Conservation (phyloP, 2,113 vertebrate genomes). For the Phylloscopus trochiloides region DNA sequence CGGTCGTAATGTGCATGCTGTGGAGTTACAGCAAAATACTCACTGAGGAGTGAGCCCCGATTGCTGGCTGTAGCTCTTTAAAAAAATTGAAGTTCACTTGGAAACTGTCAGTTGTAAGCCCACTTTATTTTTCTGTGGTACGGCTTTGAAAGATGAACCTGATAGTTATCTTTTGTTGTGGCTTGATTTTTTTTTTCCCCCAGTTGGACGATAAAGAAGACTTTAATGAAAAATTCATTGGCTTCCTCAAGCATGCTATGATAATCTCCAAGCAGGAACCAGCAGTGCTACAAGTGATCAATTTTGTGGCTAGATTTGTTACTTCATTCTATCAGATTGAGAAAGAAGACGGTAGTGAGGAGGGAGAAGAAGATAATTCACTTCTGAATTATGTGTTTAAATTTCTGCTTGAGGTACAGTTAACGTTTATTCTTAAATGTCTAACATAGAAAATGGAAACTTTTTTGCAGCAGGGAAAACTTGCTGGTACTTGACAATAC, state of each 20-base stretch:
- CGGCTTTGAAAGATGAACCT: background rate
- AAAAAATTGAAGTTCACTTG: background rate
- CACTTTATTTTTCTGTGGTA: background rate
- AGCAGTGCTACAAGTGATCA: constrained; percentile 85
- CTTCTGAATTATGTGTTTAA: constrained; percentile 87
- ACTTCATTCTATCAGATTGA: constrained; percentile 81
- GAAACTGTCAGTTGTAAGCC: background rate
- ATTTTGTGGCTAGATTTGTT: constrained; percentile 89
- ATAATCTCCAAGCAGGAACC: constrained; percentile 90
- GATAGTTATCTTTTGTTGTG: background rate
- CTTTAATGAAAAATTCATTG: constrained; percentile 88
- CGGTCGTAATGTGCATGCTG: no score
- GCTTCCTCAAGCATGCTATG: constrained; percentile 89
- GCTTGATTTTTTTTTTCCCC: background rate
- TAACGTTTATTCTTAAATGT: background rate
- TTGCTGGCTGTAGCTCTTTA: background rate
- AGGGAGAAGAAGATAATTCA: constrained; percentile 72
- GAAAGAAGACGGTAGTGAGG: constrained; percentile 58
- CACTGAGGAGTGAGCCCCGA: background rate
- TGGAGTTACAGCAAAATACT: background rate
- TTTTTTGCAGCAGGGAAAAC: background rate
- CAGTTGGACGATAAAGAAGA: constrained; percentile 83
- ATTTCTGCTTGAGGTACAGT: constrained; percentile 89
- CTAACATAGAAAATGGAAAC: background rate
- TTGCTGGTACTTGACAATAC: background rate